Conservation (phyloP, 2,888 invertebrate genomes). For the Platycheirus rosarum region DNA sequence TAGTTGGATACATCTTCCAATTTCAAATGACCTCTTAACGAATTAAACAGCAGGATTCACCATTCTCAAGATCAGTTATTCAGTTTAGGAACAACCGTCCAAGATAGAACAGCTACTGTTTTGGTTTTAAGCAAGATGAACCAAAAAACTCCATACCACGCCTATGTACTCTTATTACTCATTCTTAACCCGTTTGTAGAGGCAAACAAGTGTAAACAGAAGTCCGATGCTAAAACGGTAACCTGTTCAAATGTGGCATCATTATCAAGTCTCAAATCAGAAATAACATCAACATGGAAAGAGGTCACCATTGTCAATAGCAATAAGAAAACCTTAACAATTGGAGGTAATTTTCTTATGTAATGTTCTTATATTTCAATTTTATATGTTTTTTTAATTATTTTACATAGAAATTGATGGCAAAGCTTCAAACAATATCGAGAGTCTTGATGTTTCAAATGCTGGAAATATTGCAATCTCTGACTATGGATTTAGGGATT, state of each 20-base stretch:
- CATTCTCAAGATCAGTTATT: no score
- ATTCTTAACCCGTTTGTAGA: slow-evolving; percentile 13
- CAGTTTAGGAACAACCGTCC: no score
- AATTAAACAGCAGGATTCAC: no score
- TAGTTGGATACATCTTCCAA: no score
- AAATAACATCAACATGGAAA: slow-evolving; percentile 60
- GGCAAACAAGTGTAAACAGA: slow-evolving; percentile 21
- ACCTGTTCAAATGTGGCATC: slow-evolving; percentile 51
- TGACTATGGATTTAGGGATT: no score
- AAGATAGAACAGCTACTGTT: no score
- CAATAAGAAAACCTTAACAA: slow-evolving; percentile 33
- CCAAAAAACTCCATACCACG: no score
- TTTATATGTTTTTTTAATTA: no score
- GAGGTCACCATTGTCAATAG: slow-evolving; percentile 64
- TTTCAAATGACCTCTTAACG: no score
- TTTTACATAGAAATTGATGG: no score
- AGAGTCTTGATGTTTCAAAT: slow-evolving; percentile 77
- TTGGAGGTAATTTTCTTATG: slow-evolving; percentile 59
- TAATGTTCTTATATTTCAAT: no score
- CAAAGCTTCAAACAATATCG: slow-evolving; percentile 15
- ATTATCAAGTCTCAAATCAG: slow-evolving; percentile 40
- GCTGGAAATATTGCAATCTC: slow-evolving; percentile 53
- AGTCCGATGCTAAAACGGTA: neutral
- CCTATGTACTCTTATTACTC: slow-evolving; percentile 5
- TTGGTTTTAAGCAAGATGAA: no score